Evolutionary conservation across 2,113 vertebrate genomes (phyloP).

Genomic region (Oryzias woworae): DNA sequence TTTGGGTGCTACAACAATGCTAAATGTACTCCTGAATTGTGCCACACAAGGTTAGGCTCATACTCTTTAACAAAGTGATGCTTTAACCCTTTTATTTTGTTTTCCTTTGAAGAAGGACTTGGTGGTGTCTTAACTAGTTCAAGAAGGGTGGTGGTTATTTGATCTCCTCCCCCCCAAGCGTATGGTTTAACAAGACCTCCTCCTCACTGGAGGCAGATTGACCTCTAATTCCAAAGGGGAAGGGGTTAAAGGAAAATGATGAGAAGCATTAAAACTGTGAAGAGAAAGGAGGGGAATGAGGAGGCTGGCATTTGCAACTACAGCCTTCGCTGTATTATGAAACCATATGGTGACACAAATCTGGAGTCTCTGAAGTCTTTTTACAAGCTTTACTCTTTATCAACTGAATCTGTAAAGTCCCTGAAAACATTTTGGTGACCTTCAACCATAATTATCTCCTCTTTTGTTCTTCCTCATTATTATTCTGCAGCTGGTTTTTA

Average conservation of each 20-base stretch:
- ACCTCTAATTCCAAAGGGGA: conserved; percentile 66
- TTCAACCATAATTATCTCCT: conserved; percentile 59
- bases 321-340: conserved; percentile 59
- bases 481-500: conserved; percentile 28
- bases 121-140: conserved; percentile 59
- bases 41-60: conserved; percentile 28
- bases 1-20: conserved; percentile 3
- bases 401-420: conserved; percentile 67
- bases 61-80: conserved; percentile 56
- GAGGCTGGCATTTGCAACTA: conserved; percentile 44
- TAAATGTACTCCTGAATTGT: conserved; percentile 11
- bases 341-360: conserved; percentile 75
- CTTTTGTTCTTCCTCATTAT: conserved; percentile 30
- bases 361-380: conserved; percentile 69
- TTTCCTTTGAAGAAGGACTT: conserved; percentile 52
- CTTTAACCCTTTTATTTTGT: conserved; percentile 42
- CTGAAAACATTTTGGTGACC: conserved; percentile 68
- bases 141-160: conserved; percentile 61
- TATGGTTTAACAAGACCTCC: conserved; percentile 56
- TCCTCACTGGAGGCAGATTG: conserved; percentile 67
- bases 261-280: conserved; percentile 55
- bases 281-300: conserved; percentile 30
- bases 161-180: conserved; percentile 66
- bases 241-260: conserved; percentile 71
- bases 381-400: conserved; percentile 73